A percentile compares a stretch with the other conserved stretches of the same genome.
These are phyloP conservation scores for Zaprionus gabonicus DNA, from an alignment of 1,140 invertebrate genomes.

Conservation along the genomic window DNA sequence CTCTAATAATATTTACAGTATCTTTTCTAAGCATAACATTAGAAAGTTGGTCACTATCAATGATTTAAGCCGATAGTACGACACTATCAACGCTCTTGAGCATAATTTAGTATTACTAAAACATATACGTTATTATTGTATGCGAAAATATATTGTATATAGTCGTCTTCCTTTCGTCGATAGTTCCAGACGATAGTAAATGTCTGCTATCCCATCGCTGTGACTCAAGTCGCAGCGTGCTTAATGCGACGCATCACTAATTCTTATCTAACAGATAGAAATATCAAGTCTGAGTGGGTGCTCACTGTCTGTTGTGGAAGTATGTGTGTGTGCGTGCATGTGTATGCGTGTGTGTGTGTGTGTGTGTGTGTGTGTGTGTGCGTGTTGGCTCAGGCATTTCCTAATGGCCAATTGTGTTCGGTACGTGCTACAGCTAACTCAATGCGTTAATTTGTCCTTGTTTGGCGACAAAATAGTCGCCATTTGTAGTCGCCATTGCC, in stretches of 20 bases:
- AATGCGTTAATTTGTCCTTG: slow-evolving; percentile 60
- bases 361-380: slow-evolving; percentile 8
- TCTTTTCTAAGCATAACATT: too few relatives aligned
- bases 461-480: slow-evolving; percentile 56
- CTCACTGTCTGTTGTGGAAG: not conserved
- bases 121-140: too few relatives aligned
- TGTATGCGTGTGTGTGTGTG: not conserved
- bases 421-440: slow-evolving; percentile 56
- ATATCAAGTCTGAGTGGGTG: slow-evolving; percentile 33
- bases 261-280: slow-evolving; percentile 34
- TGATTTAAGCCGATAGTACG: not conserved
- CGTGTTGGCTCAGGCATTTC: slow-evolving; percentile 44
- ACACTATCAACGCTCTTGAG: not conserved
- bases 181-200: not conserved
- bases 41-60: not conserved
- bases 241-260: not conserved
- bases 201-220: not conserved
- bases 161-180: not conserved
- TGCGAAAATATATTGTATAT: too few relatives aligned
- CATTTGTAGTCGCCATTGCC: slow-evolving; percentile 34
- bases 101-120: too few relatives aligned
- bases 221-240: not conserved
- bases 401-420: slow-evolving; percentile 54
- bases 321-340: not conserved
- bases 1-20: too few relatives aligned